Percentiles rank a stretch among this genome's conserved stretches.
Evolutionary conservation across 2,888 invertebrate genomes (phyloP).

Genomic region (Lamproptera curius): DNA sequence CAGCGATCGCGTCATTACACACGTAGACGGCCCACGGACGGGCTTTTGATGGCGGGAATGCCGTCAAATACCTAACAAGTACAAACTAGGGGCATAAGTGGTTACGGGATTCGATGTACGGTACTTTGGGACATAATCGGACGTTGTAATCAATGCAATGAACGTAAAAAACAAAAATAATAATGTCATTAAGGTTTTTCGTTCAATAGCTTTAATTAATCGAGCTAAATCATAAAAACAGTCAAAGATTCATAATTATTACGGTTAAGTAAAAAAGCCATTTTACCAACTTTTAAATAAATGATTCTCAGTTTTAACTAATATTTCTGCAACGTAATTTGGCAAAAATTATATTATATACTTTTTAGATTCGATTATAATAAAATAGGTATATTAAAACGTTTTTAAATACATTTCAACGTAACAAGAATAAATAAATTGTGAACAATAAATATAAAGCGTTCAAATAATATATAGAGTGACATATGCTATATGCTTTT

Average conservation of each 20-base stretch:
- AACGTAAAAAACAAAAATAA: neutral
- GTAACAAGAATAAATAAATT: neutral
- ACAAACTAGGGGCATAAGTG: constrained; percentile 14
- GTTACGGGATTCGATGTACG: neutral
- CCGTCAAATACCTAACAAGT: constrained; percentile 25
- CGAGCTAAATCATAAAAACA: neutral
- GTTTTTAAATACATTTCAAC: too few species aligned
- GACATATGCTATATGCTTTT: neutral
- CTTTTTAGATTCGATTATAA: too few species aligned
- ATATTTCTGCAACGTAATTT: too few species aligned
- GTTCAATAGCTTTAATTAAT: neutral
- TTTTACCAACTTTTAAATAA: too few species aligned
- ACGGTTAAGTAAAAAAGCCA: neutral
- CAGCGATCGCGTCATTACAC: constrained; percentile 64
- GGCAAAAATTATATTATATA: too few species aligned
- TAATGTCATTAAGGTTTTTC: neutral
- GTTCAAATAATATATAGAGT: neutral
- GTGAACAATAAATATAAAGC: neutral
- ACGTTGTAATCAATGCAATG: neutral
- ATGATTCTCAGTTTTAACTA: too few species aligned
- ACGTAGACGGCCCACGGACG: constrained; percentile 61
- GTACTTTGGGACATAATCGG: neutral
- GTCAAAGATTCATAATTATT: neutral
- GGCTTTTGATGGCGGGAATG: constrained; percentile 51
- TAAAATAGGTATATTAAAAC: too few species aligned